phyloP scores from a whole-genome alignment of 1,140 invertebrate species.

The Heliconius congener region DNA sequence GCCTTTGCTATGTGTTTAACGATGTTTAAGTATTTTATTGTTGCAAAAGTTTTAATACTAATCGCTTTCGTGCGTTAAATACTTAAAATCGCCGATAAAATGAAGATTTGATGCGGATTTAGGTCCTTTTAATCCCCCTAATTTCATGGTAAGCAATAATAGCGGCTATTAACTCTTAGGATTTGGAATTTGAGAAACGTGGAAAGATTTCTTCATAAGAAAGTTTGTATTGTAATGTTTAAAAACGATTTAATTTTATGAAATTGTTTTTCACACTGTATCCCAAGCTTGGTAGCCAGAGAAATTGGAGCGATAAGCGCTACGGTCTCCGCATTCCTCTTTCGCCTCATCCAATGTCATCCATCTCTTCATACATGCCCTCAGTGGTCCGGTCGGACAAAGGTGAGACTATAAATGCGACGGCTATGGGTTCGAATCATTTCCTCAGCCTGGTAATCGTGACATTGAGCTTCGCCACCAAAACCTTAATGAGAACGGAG shows the following conservation, averaged over 20 bases:
- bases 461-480: too few relatives aligned
- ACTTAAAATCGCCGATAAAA: slow-evolving; percentile 44
- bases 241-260: neutral
- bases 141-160: slow-evolving; percentile 24
- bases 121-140: slow-evolving; percentile 19
- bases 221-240: neutral
- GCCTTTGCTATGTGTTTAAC: slow-evolving; percentile 67
- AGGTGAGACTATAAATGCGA: too few relatives aligned
- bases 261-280: neutral
- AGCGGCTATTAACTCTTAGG: neutral
- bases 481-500: too few relatives aligned
- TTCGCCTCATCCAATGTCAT: too few relatives aligned
- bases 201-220: neutral
- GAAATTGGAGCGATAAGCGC: too few relatives aligned
- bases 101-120: slow-evolving; percentile 25
- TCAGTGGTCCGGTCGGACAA: too few relatives aligned
- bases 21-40: slow-evolving; percentile 66
- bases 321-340: too few relatives aligned
- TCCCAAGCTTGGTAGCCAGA: too few relatives aligned
- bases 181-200: slow-evolving; percentile 6
- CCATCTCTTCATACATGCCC: too few relatives aligned
- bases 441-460: too few relatives aligned
- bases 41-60: slow-evolving; percentile 57
- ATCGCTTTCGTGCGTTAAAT: slow-evolving; percentile 55
- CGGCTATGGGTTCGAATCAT: too few relatives aligned